Base-by-base conservation (phyloP, 2,113 vertebrate genomes). In the Laticauda colubrina region DNA sequence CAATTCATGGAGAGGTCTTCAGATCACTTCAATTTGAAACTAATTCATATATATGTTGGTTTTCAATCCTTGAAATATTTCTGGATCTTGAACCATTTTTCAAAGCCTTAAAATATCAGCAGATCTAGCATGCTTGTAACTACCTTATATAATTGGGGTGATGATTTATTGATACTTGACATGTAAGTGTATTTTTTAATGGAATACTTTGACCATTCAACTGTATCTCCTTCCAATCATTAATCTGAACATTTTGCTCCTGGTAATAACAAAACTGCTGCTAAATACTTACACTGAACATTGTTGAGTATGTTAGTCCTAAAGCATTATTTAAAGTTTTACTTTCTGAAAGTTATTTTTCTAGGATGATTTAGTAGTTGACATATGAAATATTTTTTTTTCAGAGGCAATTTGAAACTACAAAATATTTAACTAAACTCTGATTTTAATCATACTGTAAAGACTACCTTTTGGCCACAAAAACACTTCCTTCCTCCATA, bases 121-220 rank as follows among this genome's bases (percentile, higher is more conserved):
- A 45, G 6, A 85, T 29, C 34, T 39, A 75, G 88, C 91, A 14
- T 5, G 69, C 0, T 4, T 9, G 88, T 1, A 3, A 48, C 26
- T 85, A 75, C 61, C 26, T 29, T 34, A 51, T 34, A 6, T 51
- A 59, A 93, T 29, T 91, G 90, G 64, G 87, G 21, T 92, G 64
- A 89, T 89, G 88, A 92, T 89, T 89, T 85, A 89, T 92, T 89
- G 39, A 87, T 57, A 56, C 54, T 45, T 92, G 61, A 89, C 64
- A 89, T 9, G 23, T 34, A 43, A 54, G 61, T 75, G 9, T 10
- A 18, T 26, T 53, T 64, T 26, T 29, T 61, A 59, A 59, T 51
- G 89, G 26, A 93, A 85, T 43, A n/a, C 55, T 54, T 75, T 89
- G 69, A 39, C 64, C 85, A 21, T 87, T 92, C 54, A 56, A 89